Evolutionary conservation across 2,797 vertebrate species (phyloP).

Genomic region (Acipenser ruthenus): DNA sequence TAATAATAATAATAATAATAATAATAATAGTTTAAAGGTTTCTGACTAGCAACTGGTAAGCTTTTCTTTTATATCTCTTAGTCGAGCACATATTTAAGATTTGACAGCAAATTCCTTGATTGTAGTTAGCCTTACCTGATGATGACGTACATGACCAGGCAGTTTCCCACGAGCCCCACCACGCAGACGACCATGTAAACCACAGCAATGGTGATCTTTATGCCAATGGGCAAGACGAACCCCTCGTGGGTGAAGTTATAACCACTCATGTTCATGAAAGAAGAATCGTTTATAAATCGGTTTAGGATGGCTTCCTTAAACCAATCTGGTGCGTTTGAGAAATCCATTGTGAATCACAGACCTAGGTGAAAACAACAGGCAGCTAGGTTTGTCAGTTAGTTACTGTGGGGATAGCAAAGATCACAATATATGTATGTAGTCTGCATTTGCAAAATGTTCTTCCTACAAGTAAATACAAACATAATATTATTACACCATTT

Average conservation of each 20-base stretch:
- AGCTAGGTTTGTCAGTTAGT: not conserved
- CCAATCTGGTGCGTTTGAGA: slow-evolving; percentile 56
- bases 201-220: slow-evolving; percentile 86
- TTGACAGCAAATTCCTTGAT: too few relatives aligned
- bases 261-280: slow-evolving; percentile 61
- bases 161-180: slow-evolving; percentile 91
- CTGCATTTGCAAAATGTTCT: not conserved
- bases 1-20: too few relatives aligned
- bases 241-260: slow-evolving; percentile 58
- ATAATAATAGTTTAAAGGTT: too few relatives aligned
- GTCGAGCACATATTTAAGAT: too few relatives aligned
- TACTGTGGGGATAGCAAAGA: not conserved
- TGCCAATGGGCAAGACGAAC: slow-evolving; percentile 65
- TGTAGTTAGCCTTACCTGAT: slow-evolving; percentile 70
- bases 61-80: too few relatives aligned
- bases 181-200: slow-evolving; percentile 92
- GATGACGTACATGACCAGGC: slow-evolving; percentile 97
- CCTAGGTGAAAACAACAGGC: slow-evolving; percentile 5
- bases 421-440: not conserved
- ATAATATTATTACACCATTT: not conserved
- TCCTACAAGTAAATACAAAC: not conserved
- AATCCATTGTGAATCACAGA: slow-evolving; percentile 64
- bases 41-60: too few relatives aligned
- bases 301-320: slow-evolving; percentile 58
- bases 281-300: slow-evolving; percentile 65